These are phyloP conservation scores for Channa striata DNA, from an alignment of 2,797 vertebrate genomes.

Conservation along the genomic window DNA sequence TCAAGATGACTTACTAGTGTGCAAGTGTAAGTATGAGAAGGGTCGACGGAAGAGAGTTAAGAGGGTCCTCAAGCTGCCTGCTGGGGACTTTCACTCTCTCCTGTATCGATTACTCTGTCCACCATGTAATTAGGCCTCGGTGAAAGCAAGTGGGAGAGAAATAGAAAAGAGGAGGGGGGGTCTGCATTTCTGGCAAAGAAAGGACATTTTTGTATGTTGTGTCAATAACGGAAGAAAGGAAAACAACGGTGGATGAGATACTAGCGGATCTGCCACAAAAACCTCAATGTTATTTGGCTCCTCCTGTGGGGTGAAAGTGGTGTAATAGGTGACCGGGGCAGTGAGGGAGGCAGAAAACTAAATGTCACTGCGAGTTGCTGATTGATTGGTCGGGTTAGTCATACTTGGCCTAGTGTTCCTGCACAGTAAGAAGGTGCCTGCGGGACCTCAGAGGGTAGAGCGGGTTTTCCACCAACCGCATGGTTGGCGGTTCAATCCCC, in stretches of 20 bases:
- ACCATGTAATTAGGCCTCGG: conserved; percentile 79
- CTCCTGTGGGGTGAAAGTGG: conserved; percentile 35
- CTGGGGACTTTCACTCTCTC: conserved; percentile 79
- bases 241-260: conserved; percentile 68
- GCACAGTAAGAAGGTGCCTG: too few species aligned
- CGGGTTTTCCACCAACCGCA: too few species aligned
- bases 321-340: conserved; percentile 37
- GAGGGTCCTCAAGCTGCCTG: conserved; percentile 70
- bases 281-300: conserved; percentile 56
- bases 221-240: conserved; percentile 76
- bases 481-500: too few species aligned
- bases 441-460: too few species aligned
- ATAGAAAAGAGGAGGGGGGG: conserved; percentile 48
- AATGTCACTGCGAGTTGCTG: conserved; percentile 50
- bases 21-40: conserved; percentile 68
- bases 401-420: conserved; percentile 22
- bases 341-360: conserved; percentile 32
- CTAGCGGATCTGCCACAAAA: conserved; percentile 53
- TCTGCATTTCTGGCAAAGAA: conserved; percentile 46
- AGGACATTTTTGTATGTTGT: conserved; percentile 69
- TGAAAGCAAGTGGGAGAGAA: conserved; percentile 70
- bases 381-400: conserved; percentile 54
- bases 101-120: conserved; percentile 81
- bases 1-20: conserved; percentile 69
- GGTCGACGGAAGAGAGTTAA: conserved; percentile 62